phyloP scores from a whole-genome alignment of 2,113 vertebrate species.

The Ranitomeya variabilis region DNA sequence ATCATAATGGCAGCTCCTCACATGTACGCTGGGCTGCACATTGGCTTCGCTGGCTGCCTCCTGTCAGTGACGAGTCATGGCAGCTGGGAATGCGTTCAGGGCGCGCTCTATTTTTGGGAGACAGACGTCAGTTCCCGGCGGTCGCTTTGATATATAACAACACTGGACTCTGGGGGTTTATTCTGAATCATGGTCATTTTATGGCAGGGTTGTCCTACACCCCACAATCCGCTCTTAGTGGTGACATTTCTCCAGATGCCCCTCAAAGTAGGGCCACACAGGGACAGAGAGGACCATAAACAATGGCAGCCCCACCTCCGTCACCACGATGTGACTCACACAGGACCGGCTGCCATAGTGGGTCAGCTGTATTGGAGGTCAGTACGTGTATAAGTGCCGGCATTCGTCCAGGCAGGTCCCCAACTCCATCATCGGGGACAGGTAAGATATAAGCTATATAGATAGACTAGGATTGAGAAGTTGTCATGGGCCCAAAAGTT shows the following conservation, averaged over 20 bases:
- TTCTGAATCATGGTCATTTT: neutral
- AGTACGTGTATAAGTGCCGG: neutral
- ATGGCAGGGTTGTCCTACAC: neutral
- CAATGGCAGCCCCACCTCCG: neutral
- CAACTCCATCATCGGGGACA: too few relatives aligned
- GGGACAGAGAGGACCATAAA: neutral
- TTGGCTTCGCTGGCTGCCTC: neutral
- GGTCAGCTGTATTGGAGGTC: neutral
- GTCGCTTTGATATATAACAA: slow-evolving; percentile 13
- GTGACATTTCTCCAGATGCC: neutral
- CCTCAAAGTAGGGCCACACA: neutral
- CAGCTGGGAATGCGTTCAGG: slow-evolving; percentile 25
- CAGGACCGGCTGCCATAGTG: neutral
- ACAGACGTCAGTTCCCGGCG: neutral
- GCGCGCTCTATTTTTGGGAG: neutral
- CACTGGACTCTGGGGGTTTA: neutral
- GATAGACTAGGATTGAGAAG: too few relatives aligned
- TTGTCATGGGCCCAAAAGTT: too few relatives aligned
- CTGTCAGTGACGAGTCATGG: neutral
- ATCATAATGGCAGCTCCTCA: neutral
- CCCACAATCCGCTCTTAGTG: neutral
- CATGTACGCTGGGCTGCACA: too few relatives aligned
- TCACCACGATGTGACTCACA: too few relatives aligned
- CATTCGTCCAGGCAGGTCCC: too few relatives aligned
- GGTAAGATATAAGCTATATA: too few relatives aligned